phyloP scores from a whole-genome alignment of 2,797 vertebrate genomes.

The Orestias chungarensis region DNA sequence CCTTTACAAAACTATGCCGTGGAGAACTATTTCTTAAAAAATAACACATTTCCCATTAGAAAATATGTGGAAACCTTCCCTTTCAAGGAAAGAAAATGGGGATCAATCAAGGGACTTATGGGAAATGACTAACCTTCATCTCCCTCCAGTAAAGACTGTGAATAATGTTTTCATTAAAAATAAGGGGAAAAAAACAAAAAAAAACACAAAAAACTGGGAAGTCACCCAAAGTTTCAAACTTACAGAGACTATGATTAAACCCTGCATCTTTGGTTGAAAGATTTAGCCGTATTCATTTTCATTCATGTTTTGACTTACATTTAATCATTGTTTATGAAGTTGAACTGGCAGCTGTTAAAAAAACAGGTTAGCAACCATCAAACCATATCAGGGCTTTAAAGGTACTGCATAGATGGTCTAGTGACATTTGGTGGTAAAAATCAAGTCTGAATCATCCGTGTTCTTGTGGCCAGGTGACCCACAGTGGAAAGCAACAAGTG shows the following conservation, averaged over 20 bases:
- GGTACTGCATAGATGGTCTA: neutral
- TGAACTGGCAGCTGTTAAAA: neutral
- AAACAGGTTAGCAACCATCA: neutral
- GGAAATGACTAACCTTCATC: neutral
- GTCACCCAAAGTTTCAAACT: neutral
- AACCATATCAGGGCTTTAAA: neutral
- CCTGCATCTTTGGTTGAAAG: neutral
- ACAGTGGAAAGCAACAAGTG: neutral
- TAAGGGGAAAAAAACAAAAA: too few relatives aligned
- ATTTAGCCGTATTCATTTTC: neutral
- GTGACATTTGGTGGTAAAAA: neutral
- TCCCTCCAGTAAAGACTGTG: neutral
- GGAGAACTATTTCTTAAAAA: too few relatives aligned
- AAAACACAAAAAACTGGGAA: neutral
- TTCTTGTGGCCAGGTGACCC: neutral
- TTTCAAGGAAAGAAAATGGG: neutral
- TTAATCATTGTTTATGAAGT: neutral
- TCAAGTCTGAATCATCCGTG: neutral
- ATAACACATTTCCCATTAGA: too few relatives aligned
- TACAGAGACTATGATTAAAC: neutral
- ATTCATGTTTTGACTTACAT: neutral
- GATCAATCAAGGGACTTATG: conserved; percentile 13
- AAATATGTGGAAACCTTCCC: conserved; percentile 26
- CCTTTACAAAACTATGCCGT: too few relatives aligned
- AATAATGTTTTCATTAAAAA: neutral